These are phyloP conservation scores for Acropternis orthonyx DNA, from an alignment of 2,797 vertebrate species.

Conservation along the genomic window DNA sequence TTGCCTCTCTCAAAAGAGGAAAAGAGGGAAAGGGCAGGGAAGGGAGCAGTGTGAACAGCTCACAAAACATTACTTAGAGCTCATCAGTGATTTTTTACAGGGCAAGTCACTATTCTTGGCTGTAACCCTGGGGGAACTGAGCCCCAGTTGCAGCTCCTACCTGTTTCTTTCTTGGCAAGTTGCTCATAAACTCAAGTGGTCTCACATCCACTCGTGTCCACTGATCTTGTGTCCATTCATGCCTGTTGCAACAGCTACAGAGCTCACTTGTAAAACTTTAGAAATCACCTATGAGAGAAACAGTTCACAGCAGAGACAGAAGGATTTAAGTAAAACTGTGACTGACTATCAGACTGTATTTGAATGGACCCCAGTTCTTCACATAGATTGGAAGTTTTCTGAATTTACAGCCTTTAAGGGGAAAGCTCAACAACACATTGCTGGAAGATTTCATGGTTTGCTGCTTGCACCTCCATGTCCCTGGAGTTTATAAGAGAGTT, in stretches of 20 bases:
- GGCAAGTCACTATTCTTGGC: not conserved
- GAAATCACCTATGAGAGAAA: not conserved
- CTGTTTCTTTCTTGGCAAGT: not conserved
- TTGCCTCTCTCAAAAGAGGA: not conserved
- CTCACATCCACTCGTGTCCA: not conserved
- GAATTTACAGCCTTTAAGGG: not conserved
- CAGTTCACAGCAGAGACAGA: not conserved
- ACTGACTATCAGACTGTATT: not conserved
- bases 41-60: not conserved
- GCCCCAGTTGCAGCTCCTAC: not conserved
- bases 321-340: not conserved
- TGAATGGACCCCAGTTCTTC: not conserved
- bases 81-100: not conserved
- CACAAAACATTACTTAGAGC: not conserved
- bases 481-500: not conserved
- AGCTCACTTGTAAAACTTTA: not conserved
- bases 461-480: not conserved
- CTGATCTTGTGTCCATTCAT: not conserved
- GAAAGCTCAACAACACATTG: not conserved
- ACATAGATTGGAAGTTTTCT: not conserved
- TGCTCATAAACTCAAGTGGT: not conserved
- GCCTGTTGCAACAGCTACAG: not conserved
- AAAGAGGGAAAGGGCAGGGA: not conserved
- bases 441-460: not conserved
- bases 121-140: not conserved